A percentile compares a stretch with the other conserved stretches of the same genome.
phyloP scores from a whole-genome alignment of 1,140 invertebrate species.

The Drosophila malerkotliana region DNA sequence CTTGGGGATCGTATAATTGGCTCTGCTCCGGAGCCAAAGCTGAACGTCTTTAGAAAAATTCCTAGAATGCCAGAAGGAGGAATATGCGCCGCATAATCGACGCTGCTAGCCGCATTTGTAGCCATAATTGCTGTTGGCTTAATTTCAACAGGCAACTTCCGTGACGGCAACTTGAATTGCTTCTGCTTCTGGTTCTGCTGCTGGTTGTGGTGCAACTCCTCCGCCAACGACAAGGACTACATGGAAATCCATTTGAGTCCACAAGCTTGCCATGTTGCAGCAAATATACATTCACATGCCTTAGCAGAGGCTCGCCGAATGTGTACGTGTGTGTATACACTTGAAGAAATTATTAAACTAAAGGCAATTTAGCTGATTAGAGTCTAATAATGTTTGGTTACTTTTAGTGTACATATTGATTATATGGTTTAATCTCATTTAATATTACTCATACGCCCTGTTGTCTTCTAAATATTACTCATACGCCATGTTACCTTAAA shows the following conservation, averaged over 20 bases:
- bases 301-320: neutral
- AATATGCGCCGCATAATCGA: constrained; percentile 56
- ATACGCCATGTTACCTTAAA: neutral
- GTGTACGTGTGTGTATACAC: constrained; percentile 15
- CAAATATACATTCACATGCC: constrained; percentile 7
- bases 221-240: constrained; percentile 57
- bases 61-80: constrained; percentile 43
- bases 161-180: constrained; percentile 71
- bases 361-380: neutral
- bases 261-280: constrained; percentile 57
- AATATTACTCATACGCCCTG: neutral
- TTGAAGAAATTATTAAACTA: neutral
- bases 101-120: constrained; percentile 75
- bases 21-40: constrained; percentile 15
- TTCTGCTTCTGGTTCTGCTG: constrained; percentile 10
- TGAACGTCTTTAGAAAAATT: constrained; percentile 57
- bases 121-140: constrained; percentile 80
- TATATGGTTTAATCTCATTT: neutral
- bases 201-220: constrained; percentile 29
- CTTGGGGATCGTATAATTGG: constrained; percentile 33
- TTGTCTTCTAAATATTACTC: neutral
- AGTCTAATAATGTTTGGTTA: no score
- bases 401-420: neutral
- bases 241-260: constrained; percentile 72
- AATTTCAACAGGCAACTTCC: constrained; percentile 78